These are phyloP conservation scores for Argentina silus DNA, from an alignment of 2,797 vertebrate genomes.

Conservation along the genomic window DNA sequence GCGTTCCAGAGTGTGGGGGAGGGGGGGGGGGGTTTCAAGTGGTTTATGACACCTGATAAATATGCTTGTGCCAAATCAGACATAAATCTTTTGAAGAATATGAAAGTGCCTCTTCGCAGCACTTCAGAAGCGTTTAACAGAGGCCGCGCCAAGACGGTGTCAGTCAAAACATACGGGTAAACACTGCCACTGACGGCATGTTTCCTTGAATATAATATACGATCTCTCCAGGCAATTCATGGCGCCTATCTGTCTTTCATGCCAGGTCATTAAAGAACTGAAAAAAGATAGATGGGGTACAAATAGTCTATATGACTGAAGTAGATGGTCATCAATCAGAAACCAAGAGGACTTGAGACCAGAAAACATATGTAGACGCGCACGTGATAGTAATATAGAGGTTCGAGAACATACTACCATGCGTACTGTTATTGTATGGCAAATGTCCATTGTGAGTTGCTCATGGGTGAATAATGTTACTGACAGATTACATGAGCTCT, in stretches of 20 bases:
- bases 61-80: background rate
- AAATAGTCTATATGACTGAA: background rate
- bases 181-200: slow-evolving; percentile 46
- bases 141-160: slow-evolving; percentile 39
- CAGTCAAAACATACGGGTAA: slow-evolving; percentile 31
- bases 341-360: too few relatives aligned
- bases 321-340: background rate
- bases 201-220: slow-evolving; percentile 61
- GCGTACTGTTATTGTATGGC: too few relatives aligned
- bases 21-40: too few relatives aligned
- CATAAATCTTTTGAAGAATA: slow-evolving; percentile 20
- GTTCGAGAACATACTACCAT: too few relatives aligned
- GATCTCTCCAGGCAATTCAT: slow-evolving; percentile 63
- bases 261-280: slow-evolving; percentile 57
- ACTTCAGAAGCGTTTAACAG: background rate
- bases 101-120: slow-evolving; percentile 39
- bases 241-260: slow-evolving; percentile 51
- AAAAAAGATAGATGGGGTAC: slow-evolving; percentile 57
- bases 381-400: too few relatives aligned
- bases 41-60: slow-evolving; percentile 3
- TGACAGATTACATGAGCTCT: slow-evolving; percentile 39
- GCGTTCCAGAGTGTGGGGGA: background rate
- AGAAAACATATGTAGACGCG: too few relatives aligned
- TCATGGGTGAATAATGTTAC: slow-evolving; percentile 48
- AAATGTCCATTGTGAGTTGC: background rate